Base-by-base conservation (phyloP, 1,140 invertebrate species). In the Streblospio benedicti region DNA sequence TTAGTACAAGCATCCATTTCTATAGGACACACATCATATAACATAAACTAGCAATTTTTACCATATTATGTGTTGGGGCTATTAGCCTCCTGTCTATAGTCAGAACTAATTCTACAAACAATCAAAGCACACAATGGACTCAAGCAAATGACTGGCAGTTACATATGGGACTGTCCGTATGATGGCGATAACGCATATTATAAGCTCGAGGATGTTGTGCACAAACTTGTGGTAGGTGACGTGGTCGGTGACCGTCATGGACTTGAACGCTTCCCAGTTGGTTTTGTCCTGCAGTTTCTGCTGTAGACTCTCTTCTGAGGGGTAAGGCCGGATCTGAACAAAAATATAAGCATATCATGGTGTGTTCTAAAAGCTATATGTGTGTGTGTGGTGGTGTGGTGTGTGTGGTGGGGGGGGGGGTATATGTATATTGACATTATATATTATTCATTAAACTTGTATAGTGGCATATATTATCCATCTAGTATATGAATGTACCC, bases 181-280 rank as follows among this genome's bases (percentile, higher is more conserved):
- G n/a, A n/a, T n/a, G n/a, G n/a, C n/a, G n/a, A n/a, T n/a, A n/a
- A n/a, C n/a, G n/a, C n/a, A n/a, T n/a, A n/a, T n/a, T n/a, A n/a
- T n/a, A n/a, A n/a, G n/a, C n/a, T n/a, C n/a, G n/a, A n/a, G n/a
- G n/a, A n/a, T n/a, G n/a, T n/a, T n/a, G n/a, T n/a, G n/a, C n/a
- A n/a, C 44, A 47, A 47, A 47, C n/a, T n/a, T n/a, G n/a, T n/a
- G n/a, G n/a, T n/a, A n/a, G n/a, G n/a, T n/a, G 6, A 70, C 50
- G n/a, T 67, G 59, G 27, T 71, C 63, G 1, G 63, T 58, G 0
- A 74, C 64, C 2, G 70, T 71, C 43, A 65, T 53, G 4, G 67
- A 57, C 61, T 73, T 74, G 43, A 67, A 76, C 2, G 69, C 69
- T 14, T 72, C 70, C 74, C 74, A 76, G 50, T 71, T 69, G n/a